These are phyloP conservation scores for Euthynnus affinis DNA, from an alignment of 2,797 vertebrate species.

Conservation along the genomic window DNA sequence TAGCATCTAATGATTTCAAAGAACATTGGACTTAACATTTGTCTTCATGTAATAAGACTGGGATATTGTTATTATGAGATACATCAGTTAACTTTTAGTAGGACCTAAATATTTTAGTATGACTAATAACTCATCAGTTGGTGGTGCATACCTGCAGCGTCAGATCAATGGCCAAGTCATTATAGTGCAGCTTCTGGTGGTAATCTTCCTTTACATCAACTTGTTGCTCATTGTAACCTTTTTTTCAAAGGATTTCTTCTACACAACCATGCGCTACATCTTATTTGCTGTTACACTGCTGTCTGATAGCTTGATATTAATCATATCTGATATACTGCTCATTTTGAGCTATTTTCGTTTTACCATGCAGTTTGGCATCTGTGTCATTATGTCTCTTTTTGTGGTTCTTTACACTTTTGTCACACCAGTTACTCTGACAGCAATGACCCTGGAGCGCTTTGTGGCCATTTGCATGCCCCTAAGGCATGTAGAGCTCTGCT, in stretches of 20 bases:
- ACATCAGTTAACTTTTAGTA: too few species aligned
- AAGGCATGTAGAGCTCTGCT: slow-evolving; percentile 68
- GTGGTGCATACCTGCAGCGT: neutral
- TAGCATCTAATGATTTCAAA: too few species aligned
- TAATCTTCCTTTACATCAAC: slow-evolving; percentile 73
- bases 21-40: neutral
- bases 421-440: slow-evolving; percentile 75
- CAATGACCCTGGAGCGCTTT: slow-evolving; percentile 80
- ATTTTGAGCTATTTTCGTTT: neutral
- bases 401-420: slow-evolving; percentile 17
- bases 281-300: slow-evolving; percentile 73
- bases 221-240: slow-evolving; percentile 65
- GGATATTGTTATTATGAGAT: neutral
- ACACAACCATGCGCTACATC: slow-evolving; percentile 73
- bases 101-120: neutral
- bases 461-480: slow-evolving; percentile 80
- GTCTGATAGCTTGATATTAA: slow-evolving; percentile 62
- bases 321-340: slow-evolving; percentile 54
- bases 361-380: slow-evolving; percentile 38
- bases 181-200: slow-evolving; percentile 65
- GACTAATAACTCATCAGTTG: neutral
- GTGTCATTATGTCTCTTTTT: slow-evolving; percentile 32
- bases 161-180: neutral
- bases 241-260: slow-evolving; percentile 67
- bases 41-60: too few species aligned